Conservation (phyloP, 2,113 vertebrate species). For the Lycocorax pyrrhopterus region DNA sequence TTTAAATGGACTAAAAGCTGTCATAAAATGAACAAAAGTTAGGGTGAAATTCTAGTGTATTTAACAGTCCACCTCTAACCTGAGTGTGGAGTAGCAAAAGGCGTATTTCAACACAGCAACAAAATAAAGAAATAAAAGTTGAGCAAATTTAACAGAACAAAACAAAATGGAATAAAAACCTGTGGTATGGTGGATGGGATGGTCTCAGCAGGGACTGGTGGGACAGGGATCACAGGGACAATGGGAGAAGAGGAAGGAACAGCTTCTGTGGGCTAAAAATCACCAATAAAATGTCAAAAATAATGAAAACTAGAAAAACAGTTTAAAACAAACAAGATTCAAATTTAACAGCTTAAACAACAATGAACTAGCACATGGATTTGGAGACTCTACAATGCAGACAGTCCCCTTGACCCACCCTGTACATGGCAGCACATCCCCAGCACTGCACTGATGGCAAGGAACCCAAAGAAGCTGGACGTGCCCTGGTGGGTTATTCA, state of each 20-base stretch:
- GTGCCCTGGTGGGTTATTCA: fast-evolving
- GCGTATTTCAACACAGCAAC: slow-evolving; percentile 17
- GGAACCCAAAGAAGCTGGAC: fast-evolving
- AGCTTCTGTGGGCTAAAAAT: slow-evolving; percentile 93
- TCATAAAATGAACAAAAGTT: background rate
- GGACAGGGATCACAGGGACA: slow-evolving; percentile 94
- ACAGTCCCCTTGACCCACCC: background rate
- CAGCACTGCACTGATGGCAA: fast-evolving
- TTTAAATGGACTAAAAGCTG: background rate
- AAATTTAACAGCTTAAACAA: background rate
- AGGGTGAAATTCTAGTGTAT: background rate
- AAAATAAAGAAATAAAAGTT: slow-evolving; percentile 29
- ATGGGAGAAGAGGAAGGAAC: slow-evolving; percentile 87
- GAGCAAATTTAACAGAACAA: background rate
- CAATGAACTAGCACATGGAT: background rate
- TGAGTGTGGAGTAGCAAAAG: background rate
- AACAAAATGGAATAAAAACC: slow-evolving; percentile 80
- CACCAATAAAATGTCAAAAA: slow-evolving; percentile 71
- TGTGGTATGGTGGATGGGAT: slow-evolving; percentile 85
- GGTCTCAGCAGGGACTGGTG: slow-evolving; percentile 89
- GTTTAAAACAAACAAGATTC: background rate
- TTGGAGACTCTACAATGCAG: background rate
- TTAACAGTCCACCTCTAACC: background rate
- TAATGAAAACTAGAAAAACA: background rate
- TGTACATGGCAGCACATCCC: background rate